A percentile compares a stretch with the other conserved stretches of the same genome.
These are phyloP conservation scores for Lithosia quadra DNA, from an alignment of 2,888 invertebrate genomes.

Conservation along the genomic window DNA sequence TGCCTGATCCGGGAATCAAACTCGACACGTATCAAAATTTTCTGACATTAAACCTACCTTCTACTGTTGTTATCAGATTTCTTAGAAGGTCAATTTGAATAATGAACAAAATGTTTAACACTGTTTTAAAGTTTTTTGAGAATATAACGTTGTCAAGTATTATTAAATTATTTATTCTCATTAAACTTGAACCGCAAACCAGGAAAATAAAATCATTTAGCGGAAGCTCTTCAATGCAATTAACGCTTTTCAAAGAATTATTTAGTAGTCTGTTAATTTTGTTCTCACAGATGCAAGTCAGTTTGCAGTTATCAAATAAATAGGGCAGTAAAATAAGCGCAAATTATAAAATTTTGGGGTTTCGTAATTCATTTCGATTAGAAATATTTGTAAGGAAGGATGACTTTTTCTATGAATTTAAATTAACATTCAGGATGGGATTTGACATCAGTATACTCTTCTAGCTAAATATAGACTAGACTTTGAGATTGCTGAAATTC, in stretches of 20 bases:
- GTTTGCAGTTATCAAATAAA: background rate
- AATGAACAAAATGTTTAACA: background rate
- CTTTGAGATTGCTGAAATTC: too few species aligned
- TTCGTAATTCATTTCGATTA: background rate
- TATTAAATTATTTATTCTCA: background rate
- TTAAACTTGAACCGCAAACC: constrained; percentile 30
- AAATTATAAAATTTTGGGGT: background rate
- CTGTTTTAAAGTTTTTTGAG: too few species aligned
- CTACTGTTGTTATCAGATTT: background rate
- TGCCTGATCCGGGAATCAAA: too few species aligned
- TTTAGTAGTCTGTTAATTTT: constrained; percentile 25
- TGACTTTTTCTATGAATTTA: too few species aligned
- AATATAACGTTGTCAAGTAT: background rate
- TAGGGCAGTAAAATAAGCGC: background rate
- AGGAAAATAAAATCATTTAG: constrained; percentile 28
- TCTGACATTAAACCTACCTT: background rate
- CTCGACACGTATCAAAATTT: background rate
- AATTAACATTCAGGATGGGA: too few species aligned
- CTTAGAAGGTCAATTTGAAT: background rate
- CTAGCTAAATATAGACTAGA: too few species aligned
- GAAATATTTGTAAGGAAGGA: too few species aligned
- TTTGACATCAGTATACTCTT: too few species aligned
- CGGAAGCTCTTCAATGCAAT: constrained; percentile 25
- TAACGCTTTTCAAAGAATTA: constrained; percentile 33
- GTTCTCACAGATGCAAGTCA: background rate